Evolutionary conservation across 2,113 vertebrate species (phyloP).

Genomic region (Zapus hudsonius): DNA sequence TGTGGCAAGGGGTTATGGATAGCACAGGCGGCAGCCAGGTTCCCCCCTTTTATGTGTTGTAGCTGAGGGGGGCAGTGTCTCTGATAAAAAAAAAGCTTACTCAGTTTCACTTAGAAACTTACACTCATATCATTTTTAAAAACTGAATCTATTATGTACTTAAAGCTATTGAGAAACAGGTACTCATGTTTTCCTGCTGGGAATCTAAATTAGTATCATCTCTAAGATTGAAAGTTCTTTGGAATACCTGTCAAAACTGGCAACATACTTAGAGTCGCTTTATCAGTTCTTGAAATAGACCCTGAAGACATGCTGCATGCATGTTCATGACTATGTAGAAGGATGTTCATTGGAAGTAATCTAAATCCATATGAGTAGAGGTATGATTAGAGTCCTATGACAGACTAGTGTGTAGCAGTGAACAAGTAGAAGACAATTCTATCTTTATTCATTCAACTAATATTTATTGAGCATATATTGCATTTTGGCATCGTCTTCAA

Average conservation of each 20-base stretch:
- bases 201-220: background rate
- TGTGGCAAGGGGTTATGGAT: too few species aligned
- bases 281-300: constrained; percentile 7
- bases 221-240: background rate
- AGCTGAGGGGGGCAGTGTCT: too few species aligned
- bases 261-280: background rate
- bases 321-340: background rate
- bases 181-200: background rate
- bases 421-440: background rate
- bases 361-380: background rate
- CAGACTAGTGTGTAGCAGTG: background rate
- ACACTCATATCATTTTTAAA: background rate
- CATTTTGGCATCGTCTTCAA: background rate
- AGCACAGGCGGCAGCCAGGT: too few species aligned
- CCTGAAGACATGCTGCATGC: background rate
- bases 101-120: background rate
- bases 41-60: too few species aligned
- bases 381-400: background rate
- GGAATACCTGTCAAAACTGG: background rate
- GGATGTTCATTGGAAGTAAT: background rate
- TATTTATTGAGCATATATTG: background rate
- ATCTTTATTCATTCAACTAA: background rate
- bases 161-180: background rate
- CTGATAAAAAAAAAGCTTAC: background rate
- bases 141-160: background rate